Percentiles rank a stretch among this genome's conserved stretches.
Evolutionary conservation across 2,888 invertebrate species (phyloP).

Genomic region (Aleiodes alternator): DNA sequence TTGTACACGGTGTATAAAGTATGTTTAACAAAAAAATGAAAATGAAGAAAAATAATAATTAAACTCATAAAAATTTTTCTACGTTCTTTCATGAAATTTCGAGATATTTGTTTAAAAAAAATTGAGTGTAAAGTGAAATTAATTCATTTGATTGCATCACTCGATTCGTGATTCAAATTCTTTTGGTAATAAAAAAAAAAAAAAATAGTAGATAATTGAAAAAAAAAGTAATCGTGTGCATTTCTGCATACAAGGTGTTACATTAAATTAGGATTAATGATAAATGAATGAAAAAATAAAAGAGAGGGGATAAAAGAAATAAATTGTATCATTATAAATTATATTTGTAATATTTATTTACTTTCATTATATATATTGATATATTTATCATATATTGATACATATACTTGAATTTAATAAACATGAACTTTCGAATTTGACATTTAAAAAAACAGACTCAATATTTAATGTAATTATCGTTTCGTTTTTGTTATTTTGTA

Average conservation of each 20-base stretch:
- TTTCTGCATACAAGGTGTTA: slow-evolving; percentile 52
- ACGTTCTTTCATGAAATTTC: background rate
- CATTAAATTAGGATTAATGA: slow-evolving; percentile 44
- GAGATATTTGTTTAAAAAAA: background rate
- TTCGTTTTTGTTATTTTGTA: slow-evolving; percentile 18
- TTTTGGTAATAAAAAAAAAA: slow-evolving; percentile 39
- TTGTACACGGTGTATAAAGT: slow-evolving; percentile 64
- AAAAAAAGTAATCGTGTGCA: slow-evolving; percentile 33
- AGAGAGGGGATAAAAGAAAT: slow-evolving; percentile 49
- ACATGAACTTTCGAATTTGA: slow-evolving; percentile 50
- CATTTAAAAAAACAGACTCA: background rate
- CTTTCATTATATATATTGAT: slow-evolving; percentile 52
- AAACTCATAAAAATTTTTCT: background rate
- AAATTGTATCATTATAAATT: slow-evolving; percentile 53
- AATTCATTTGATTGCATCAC: slow-evolving; percentile 26
- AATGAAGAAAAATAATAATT: slow-evolving; percentile 14
- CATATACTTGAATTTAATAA: slow-evolving; percentile 44
- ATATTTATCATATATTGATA: slow-evolving; percentile 48
- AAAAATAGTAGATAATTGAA: background rate
- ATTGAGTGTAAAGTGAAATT: background rate
- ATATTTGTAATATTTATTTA: slow-evolving; percentile 59
- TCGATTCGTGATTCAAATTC: slow-evolving; percentile 43
- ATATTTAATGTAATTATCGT: background rate
- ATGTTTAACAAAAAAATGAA: slow-evolving; percentile 54
- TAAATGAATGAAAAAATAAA: background rate